These are phyloP conservation scores for Thripadectes ignobilis DNA, from an alignment of 2,797 vertebrate species.

Conservation along the genomic window DNA sequence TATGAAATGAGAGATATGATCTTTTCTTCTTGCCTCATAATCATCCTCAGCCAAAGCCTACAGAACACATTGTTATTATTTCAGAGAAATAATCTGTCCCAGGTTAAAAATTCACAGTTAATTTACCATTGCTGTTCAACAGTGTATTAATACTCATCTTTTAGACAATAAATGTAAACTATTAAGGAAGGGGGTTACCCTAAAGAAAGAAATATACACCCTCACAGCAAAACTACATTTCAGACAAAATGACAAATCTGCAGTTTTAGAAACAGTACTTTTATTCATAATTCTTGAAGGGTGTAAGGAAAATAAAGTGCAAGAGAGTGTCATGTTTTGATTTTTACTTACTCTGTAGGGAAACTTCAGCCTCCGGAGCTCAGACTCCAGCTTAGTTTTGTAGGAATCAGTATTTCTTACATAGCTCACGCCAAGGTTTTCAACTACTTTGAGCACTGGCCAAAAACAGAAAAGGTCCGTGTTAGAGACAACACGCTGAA, in stretches of 20 bases:
- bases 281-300: background rate
- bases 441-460: constrained; percentile 91
- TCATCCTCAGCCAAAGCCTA: constrained; percentile 76
- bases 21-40: constrained; percentile 88
- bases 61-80: background rate
- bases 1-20: constrained; percentile 97
- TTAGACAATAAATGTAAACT: background rate
- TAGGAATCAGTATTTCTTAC: constrained; percentile 79
- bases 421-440: constrained; percentile 89
- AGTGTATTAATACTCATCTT: background rate
- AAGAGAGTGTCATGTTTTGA: background rate
- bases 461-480: background rate
- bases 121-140: background rate
- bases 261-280: background rate
- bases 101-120: background rate
- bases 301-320: background rate
- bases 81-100: background rate
- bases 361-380: constrained; percentile 84
- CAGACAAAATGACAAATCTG: background rate
- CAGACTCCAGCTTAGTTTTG: constrained; percentile 72
- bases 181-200: background rate
- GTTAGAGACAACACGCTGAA: background rate
- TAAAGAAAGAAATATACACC: background rate
- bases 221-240: background rate
- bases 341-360: constrained; percentile 77